phyloP scores from a whole-genome alignment of 2,797 vertebrate species.

The Borostomias antarcticus region DNA sequence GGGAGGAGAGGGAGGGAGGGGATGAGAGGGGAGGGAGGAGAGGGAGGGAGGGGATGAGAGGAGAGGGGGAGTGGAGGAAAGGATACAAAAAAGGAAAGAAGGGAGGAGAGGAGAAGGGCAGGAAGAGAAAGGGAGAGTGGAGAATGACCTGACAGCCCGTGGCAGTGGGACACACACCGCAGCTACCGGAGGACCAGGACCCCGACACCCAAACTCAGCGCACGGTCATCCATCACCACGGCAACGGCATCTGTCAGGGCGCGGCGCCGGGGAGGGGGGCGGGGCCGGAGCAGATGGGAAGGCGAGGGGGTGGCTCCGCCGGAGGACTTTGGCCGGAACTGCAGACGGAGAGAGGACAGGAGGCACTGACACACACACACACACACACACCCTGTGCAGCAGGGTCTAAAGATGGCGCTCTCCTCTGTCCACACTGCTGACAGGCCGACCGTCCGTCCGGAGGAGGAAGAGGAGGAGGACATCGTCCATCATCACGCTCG shows the following conservation, averaged over 20 bases:
- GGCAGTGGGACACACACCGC: conserved; percentile 67
- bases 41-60: not conserved
- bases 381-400: conserved; percentile 4
- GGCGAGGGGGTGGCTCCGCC: conserved; percentile 61
- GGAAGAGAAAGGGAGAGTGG: not conserved
- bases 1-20: conserved; percentile 7
- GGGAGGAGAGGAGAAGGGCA: conserved; percentile 9
- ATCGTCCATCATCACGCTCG: conserved; percentile 69
- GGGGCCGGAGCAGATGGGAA: conserved; percentile 73
- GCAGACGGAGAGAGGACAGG: conserved; percentile 36
- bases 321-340: conserved; percentile 42
- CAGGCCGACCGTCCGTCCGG: conserved; percentile 53
- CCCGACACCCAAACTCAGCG: conserved; percentile 67
- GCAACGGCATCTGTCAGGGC: conserved; percentile 69
- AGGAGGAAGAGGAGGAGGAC: conserved; percentile 62
- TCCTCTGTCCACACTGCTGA: conserved; percentile 57
- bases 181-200: conserved; percentile 68
- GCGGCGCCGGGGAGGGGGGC: conserved; percentile 58
- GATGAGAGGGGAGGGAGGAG: not conserved
- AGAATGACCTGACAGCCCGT: conserved; percentile 66
- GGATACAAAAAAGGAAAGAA: conserved; percentile 1
- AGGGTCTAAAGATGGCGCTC: conserved; percentile 32
- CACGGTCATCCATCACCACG: conserved; percentile 75
- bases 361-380: conserved; percentile 34
- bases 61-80: not conserved